These are phyloP conservation scores for Marmota monax DNA, from an alignment of 2,113 vertebrate genomes.

Conservation along the genomic window DNA sequence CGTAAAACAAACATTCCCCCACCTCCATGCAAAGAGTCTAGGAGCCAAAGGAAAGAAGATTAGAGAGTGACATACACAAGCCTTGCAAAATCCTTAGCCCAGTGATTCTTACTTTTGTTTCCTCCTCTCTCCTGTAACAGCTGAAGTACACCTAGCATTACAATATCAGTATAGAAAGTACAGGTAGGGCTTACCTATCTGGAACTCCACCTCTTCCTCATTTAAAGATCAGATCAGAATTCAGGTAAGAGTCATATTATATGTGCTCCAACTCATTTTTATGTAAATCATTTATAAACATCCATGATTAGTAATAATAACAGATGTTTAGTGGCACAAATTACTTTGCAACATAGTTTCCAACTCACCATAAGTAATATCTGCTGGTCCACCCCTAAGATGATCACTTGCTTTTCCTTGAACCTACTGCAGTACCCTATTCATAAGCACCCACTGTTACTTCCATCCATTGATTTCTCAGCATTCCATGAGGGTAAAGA, in stretches of 20 bases:
- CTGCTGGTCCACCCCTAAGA: background rate
- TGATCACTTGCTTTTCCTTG: background rate
- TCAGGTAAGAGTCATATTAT: background rate
- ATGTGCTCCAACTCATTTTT: background rate
- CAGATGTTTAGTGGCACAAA: background rate
- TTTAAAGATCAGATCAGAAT: slow-evolving; percentile 19
- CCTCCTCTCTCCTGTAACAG: background rate
- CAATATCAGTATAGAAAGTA: background rate
- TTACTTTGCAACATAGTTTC: background rate
- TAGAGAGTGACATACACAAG: background rate
- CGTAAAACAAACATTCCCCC: background rate
- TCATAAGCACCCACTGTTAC: background rate
- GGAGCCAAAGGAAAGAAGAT: background rate
- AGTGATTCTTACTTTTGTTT: background rate
- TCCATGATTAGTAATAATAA: background rate
- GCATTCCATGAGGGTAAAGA: background rate
- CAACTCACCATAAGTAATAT: background rate
- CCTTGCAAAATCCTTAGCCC: background rate
- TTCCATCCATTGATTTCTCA: background rate
- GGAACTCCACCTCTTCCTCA: background rate
- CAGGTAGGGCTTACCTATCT: background rate
- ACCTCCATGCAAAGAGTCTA: background rate
- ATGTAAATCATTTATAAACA: background rate
- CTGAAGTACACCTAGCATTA: background rate
- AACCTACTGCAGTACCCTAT: background rate